Evolutionary conservation across 2,113 vertebrate genomes (phyloP).

Genomic region (Eptatretus burgeri): DNA sequence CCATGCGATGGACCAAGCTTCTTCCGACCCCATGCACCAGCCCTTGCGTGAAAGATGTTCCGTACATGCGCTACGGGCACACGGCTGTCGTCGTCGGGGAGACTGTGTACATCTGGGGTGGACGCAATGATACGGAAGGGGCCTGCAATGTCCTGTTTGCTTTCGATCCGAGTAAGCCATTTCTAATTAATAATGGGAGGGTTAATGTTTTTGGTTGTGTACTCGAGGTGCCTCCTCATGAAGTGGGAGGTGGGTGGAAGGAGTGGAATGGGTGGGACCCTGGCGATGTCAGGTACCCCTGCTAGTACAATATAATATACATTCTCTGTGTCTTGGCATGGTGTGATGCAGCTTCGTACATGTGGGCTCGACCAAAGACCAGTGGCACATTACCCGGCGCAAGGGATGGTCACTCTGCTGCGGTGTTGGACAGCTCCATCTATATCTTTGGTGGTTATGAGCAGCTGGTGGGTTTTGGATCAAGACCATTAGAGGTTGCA

Average conservation of each 20-base stretch:
- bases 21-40: constrained; percentile 19
- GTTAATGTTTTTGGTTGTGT: not conserved
- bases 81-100: constrained; percentile 83
- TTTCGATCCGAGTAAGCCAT: constrained; percentile 62
- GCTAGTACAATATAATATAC: no score
- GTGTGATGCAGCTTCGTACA: constrained; percentile 30
- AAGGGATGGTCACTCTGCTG: constrained; percentile 73
- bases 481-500: not conserved
- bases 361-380: constrained; percentile 63
- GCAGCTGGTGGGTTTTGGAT: constrained; percentile 41
- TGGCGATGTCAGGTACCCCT: no score
- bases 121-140: constrained; percentile 79
- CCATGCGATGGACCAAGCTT: constrained; percentile 74
- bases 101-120: constrained; percentile 75
- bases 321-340: no score
- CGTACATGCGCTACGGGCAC: constrained; percentile 95
- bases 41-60: constrained; percentile 28
- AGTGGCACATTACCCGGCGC: constrained; percentile 63
- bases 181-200: not conserved
- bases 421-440: constrained; percentile 59
- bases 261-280: no score
- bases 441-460: constrained; percentile 95
- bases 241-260: no score
- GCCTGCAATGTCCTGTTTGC: constrained; percentile 95
- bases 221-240: not conserved